Percentiles rank a stretch among this genome's conserved stretches.
Conservation (phyloP, 2,888 invertebrate species). For the Xylota sylvarum region DNA sequence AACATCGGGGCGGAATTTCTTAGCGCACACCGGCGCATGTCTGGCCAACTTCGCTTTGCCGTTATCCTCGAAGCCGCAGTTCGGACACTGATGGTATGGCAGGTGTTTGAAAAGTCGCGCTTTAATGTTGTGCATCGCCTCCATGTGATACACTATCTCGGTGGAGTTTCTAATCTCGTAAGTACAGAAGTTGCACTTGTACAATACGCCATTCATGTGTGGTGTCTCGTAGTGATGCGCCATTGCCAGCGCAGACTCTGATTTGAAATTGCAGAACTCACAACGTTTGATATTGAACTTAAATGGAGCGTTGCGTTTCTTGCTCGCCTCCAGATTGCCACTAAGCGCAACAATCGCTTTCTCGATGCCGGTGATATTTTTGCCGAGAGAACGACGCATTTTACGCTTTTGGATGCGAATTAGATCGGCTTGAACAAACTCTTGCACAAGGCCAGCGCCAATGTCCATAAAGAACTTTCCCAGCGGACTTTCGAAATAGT, state of each 20-base stretch:
- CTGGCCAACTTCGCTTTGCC: conserved; percentile 95
- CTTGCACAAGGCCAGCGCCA: conserved; percentile 95
- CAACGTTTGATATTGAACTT: conserved; percentile 92
- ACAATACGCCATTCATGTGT: conserved; percentile 94
- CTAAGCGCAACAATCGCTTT: conserved; percentile 92
- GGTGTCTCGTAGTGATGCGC: conserved; percentile 95
- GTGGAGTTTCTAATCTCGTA: conserved; percentile 93
- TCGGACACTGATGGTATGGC: conserved; percentile 95
- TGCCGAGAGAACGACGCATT: conserved; percentile 87
- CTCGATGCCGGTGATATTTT: conserved; percentile 87
- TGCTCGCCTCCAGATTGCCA: conserved; percentile 93
- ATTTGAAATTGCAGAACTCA: conserved; percentile 95
- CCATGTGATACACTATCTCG: conserved; percentile 96
- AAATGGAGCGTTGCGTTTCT: conserved; percentile 93
- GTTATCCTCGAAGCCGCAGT: conserved; percentile 97
- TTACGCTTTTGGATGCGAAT: conserved; percentile 94
- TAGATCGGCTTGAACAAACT: conserved; percentile 96
- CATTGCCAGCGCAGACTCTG: conserved; percentile 93
- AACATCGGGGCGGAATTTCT: conserved; percentile 94
- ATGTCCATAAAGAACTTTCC: conserved; percentile 97
- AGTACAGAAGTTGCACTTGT: conserved; percentile 94
- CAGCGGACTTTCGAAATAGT: conserved; percentile 94
- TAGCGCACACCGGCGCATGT: conserved; percentile 94
- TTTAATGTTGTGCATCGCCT: conserved; percentile 93
- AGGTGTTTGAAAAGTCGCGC: conserved; percentile 94